Evolutionary conservation across 2,888 invertebrate species (phyloP), one percentile per base, ranked within the genome.

Genomic region (Folsomia candida): DNA sequence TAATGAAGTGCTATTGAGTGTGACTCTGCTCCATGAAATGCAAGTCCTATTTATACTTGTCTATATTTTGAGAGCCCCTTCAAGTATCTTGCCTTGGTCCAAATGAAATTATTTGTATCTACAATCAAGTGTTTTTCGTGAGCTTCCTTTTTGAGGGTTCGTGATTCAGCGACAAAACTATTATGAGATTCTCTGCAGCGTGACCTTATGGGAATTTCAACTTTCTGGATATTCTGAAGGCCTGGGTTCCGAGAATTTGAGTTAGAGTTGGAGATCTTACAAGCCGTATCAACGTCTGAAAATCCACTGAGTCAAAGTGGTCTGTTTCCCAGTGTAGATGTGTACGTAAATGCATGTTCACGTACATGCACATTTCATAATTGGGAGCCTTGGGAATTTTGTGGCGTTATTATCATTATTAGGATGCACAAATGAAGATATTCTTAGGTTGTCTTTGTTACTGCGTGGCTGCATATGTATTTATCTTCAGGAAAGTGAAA

Each of bases 211-310:
- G 65, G 65, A 65, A 54, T 54, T 65, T 27, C 25, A 57, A 51
- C 65, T 58, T 54, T 71, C 74, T 72, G 74, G 74, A 74, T 74
- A 72, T 74, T 74, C 61, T 74, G 74, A 74, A 74, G 74, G 74
- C 72, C 70, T 72, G 26, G 63, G 54, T 65, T 65, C 65, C 27
- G 54, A 25, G 65, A 65, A 37, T 59, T 26, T 26, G 6, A 54
- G 6, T 6, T n/a, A 54, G n/a, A 37, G 18, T 54, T 54, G 6
- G 11, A 54, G 54, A 4, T 18, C 20, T 20, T 22, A n/a, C 6
- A 54, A 20, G 20, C 22, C 4, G 18, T n/a, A 20, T 54, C 18
- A 14, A 54, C n/a, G 54, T 14, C 22, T 20, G n/a, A 18, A 54
- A 54, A 20, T 14, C 54, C 37, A 37, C 37, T 37, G 54, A 54